These are phyloP conservation scores for Nemotelus pantherinus DNA, from an alignment of 2,888 invertebrate species.

Conservation along the genomic window DNA sequence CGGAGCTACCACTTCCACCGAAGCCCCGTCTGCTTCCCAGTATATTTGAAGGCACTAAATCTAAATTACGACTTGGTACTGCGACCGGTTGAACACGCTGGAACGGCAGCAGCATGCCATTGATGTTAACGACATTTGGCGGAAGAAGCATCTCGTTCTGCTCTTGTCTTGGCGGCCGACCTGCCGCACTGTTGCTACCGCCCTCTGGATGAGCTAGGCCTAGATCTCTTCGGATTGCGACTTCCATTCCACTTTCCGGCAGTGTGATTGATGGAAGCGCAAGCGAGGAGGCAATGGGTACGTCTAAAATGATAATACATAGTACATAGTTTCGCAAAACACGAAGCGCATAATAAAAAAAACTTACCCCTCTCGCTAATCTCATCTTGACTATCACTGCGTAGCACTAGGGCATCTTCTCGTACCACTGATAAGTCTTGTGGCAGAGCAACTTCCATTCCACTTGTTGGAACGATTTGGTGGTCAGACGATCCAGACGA, in stretches of 20 bases:
- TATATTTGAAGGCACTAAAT: conserved; percentile 66
- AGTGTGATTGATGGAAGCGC: conserved; percentile 61
- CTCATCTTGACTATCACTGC: conserved; percentile 59
- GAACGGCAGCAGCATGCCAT: conserved; percentile 63
- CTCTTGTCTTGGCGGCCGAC: conserved; percentile 45
- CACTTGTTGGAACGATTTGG: conserved; percentile 56
- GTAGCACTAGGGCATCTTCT: conserved; percentile 62
- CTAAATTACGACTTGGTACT: conserved; percentile 62
- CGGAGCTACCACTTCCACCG: conserved; percentile 49
- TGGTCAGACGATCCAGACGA: conserved; percentile 50
- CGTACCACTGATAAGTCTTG: conserved; percentile 64
- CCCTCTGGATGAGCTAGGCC: conserved; percentile 54
- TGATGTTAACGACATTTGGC: conserved; percentile 55
- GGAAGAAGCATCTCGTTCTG: conserved; percentile 63
- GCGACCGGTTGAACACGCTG: conserved; percentile 65
- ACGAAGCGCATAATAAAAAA: background rate
- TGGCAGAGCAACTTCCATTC: conserved; percentile 65
- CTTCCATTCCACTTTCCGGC: conserved; percentile 63
- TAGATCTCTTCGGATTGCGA: conserved; percentile 62
- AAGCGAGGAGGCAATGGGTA: conserved; percentile 55
- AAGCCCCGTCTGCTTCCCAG: conserved; percentile 56
- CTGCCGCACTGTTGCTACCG: background rate
- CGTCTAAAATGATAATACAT: conserved; percentile 26
- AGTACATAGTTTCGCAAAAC: background rate
- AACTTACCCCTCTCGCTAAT: conserved; percentile 55